Evolutionary conservation across 2,113 vertebrate genomes (phyloP), one percentile per base, ranked within the genome.

Genomic region (Cololabis saira): DNA sequence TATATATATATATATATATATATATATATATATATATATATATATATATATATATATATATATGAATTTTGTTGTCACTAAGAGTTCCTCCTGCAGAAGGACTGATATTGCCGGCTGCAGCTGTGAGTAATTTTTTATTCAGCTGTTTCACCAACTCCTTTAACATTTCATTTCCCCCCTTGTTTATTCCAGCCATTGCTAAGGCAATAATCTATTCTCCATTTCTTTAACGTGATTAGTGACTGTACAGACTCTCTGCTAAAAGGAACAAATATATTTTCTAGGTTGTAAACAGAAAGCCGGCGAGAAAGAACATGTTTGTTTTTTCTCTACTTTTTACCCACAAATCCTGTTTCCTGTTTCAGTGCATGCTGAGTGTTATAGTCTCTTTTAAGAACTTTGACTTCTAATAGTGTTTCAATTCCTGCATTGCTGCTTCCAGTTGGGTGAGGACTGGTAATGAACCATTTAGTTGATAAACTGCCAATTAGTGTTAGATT

Each of bases 91-190:
- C 72, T 79, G 74, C 67, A 72, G 49, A 68, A 74, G 56, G 58
- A 67, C 65, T 68, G 65, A 76, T 81, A 75, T 81, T 77, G 58
- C 68, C 61, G 76, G 63, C 67, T 75, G 77, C 74, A 67, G 64
- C 49, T 67, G 66, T 55, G 59, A 84, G 70, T 78, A 67, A 76
- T 86, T 68, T 80, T 85, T 82, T 84, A 79, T 86, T 82, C 83
- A 78, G 53, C 24, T 45, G 53, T 52, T 49, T 67, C 47, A 2
- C 41, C 13, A 55, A 41, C 67, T 81, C 30, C 71, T 83, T 76
- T 66, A 74, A 49, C 48, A 44, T 78, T 81, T 80, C 19, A 74
- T 80, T 84, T 66, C 49, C 60, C 60, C 54, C 49, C 53, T 16
- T 81, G 55, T 81, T 83, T 72, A 75, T 74, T 80, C 55, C 48